Evolutionary conservation across 23 tunicate genomes (phyloP), one percentile per base, ranked within the genome.

Genomic region (Trididemnum nubilum): DNA sequence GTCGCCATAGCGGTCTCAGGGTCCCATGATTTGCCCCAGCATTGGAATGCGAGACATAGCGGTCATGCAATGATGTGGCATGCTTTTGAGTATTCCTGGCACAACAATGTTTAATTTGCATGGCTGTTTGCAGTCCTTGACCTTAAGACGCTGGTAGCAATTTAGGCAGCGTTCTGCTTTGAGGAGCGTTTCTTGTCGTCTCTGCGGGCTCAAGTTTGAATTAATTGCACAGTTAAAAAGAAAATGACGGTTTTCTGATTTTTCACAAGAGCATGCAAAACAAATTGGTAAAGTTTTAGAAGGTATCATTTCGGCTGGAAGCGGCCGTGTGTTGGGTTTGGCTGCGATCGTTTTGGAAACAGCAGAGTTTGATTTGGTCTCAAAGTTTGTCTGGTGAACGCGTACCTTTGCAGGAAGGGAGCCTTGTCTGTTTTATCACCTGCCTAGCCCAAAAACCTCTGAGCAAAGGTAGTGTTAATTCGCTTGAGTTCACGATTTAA

Each of bases 401-500:
- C 26, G 22, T 21, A 61, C 5, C 26, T 61, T 61, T 12, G 26
- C 5, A 15, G 29, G 25, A 12, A 26, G 67, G 18, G 5, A 4
- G 5, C 28, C n/a, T 61, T 61, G 26, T 61, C 67, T 12, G 28
- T 3, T 5, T n/a, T 15, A 21, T 61, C 67, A 3, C 3, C 28
- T 61, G 67, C 18, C 54, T 7, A 15, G 29, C 67, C 67, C n/a
- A 61, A 61, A 22, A 61, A 61, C 26, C 67, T 23, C n/a, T 61
- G 67, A 21, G 67, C 29, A 61, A 61, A 61, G 5, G 67, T 61
- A n/a, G 67, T 12, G 67, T 61, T 61, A n/a, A 22, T 61, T 24
- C 67, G 18, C 4, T 61, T 23, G n/a, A 61, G 67, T 61, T 61
- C 67, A 4, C 67, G 67, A 24, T n/a, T 61, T 26, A 61, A 61